phyloP scores from a whole-genome alignment of 2,888 invertebrate species.

The Brenthis daphne region DNA sequence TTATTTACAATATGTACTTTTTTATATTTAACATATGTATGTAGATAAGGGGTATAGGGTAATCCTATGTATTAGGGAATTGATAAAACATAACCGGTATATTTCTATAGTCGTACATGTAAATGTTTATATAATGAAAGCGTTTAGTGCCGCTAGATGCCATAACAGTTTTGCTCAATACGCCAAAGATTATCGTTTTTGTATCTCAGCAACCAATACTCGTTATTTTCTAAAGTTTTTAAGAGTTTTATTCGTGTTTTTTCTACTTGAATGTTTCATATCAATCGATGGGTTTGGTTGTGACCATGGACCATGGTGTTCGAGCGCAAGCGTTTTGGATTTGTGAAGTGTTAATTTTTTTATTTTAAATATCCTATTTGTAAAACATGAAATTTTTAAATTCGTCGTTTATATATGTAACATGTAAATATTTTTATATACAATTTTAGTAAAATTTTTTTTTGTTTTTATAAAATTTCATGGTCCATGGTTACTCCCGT shows the following conservation, averaged over 20 bases:
- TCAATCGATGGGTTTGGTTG: not conserved
- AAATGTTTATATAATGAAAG: slow-evolving; percentile 48
- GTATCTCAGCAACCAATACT: slow-evolving; percentile 19
- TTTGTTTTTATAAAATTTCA: not conserved
- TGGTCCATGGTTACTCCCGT: not conserved
- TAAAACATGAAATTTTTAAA: too few relatives aligned
- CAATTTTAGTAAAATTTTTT: not conserved
- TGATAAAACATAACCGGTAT: slow-evolving; percentile 59
- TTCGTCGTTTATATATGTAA: too few relatives aligned
- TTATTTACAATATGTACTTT: slow-evolving; percentile 57
- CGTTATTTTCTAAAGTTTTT: slow-evolving; percentile 17
- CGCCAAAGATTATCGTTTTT: slow-evolving; percentile 66
- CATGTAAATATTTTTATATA: too few relatives aligned
- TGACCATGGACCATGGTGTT: not conserved
- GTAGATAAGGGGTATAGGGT: slow-evolving; percentile 67
- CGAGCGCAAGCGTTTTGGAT: not conserved
- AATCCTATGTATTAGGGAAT: slow-evolving; percentile 68
- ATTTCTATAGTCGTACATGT: slow-evolving; percentile 49
- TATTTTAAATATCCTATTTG: too few relatives aligned
- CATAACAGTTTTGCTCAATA: slow-evolving; percentile 72
- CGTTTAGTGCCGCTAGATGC: slow-evolving; percentile 67
- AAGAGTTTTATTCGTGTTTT: slow-evolving; percentile 22
- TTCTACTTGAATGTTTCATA: not conserved
- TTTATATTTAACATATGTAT: slow-evolving; percentile 43
- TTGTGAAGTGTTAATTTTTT: too few relatives aligned